Conservation (phyloP, 1,140 invertebrate species). For the Pollicipes pollicipes region DNA sequence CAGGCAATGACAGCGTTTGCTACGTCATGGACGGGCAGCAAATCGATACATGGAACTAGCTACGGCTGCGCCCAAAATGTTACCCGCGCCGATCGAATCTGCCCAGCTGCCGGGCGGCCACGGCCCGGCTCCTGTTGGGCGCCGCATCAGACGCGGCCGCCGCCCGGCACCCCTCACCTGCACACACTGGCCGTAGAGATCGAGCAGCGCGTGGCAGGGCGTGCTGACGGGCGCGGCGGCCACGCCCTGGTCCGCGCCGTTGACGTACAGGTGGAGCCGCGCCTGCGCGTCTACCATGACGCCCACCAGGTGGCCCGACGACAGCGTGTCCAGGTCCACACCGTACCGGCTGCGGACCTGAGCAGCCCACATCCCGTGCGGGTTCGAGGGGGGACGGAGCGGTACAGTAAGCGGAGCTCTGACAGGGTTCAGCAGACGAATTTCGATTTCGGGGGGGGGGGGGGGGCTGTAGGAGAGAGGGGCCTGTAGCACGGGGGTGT, state of each 20-base stretch:
- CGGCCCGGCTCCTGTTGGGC: neutral
- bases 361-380: conserved; percentile 5
- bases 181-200: conserved; percentile 70
- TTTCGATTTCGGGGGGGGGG: too few species aligned
- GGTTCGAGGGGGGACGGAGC: neutral
- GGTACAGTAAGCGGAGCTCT: neutral
- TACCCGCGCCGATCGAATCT: neutral
- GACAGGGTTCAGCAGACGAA: too few species aligned
- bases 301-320: conserved; percentile 41
- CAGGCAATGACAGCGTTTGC: neutral
- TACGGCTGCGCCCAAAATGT: neutral
- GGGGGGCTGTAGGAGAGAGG: neutral
- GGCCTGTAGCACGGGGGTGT: neutral
- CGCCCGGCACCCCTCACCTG: conserved; percentile 33
- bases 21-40: neutral
- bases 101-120: neutral
- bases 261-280: conserved; percentile 46
- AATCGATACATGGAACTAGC: neutral
- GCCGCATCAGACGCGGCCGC: neutral
- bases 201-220: conserved; percentile 49
- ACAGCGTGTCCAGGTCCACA: conserved; percentile 43
- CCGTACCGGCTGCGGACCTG: conserved; percentile 49
- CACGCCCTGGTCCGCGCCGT: conserved; percentile 46
- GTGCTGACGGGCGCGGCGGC: conserved; percentile 35
- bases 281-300: conserved; percentile 42